Evolutionary conservation across 2,888 invertebrate species (phyloP), one percentile per base, ranked within the genome.

Genomic region (Acanthosepion pharaonis): DNA sequence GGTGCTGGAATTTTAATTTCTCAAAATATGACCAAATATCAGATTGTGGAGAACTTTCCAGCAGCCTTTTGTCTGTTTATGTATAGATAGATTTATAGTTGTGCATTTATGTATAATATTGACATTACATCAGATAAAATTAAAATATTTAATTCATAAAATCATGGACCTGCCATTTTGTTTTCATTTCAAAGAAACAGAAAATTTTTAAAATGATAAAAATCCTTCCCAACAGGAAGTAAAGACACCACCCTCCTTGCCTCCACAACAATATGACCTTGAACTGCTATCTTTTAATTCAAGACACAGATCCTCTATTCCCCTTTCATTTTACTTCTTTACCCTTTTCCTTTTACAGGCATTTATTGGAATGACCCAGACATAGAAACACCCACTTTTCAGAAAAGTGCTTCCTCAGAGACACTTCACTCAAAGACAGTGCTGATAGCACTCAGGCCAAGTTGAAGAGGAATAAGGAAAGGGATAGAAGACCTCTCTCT

Each of bases 351-450:
- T 78, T 78, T 78, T 78, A 11, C 11, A n/a, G n/a, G n/a, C 78
- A 33, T 78, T 78, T 78, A 78, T 78, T 78, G 78, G 23, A 33
- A 78, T 78, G 78, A 78, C 78, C 78, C 78, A 78, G n/a, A 78
- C 78, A 8, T n/a, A 78, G n/a, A 78, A 78, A 78, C 15, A 78
- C 78, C 64, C 64, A 78, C 78, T 78, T 78, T 78, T 78, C 78
- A 78, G 78, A 78, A 78, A 33, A 78, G 78, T 78, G n/a, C 78
- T 78, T 78, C n/a, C 78, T 78, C n/a, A n/a, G 78, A 78, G 78
- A 78, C 78, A 78, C n/a, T 78, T 33, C 23, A 11, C 78, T 78
- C n/a, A 78, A 33, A 78, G 78, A 78, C 78, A 78, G n/a, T 15
- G n/a, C n/a, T 33, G 15, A 15, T 78, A 78, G 33, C 78, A 28